Conservation (phyloP, 2,113 vertebrate species). For the Gnathonemus echidnorhynchus region DNA sequence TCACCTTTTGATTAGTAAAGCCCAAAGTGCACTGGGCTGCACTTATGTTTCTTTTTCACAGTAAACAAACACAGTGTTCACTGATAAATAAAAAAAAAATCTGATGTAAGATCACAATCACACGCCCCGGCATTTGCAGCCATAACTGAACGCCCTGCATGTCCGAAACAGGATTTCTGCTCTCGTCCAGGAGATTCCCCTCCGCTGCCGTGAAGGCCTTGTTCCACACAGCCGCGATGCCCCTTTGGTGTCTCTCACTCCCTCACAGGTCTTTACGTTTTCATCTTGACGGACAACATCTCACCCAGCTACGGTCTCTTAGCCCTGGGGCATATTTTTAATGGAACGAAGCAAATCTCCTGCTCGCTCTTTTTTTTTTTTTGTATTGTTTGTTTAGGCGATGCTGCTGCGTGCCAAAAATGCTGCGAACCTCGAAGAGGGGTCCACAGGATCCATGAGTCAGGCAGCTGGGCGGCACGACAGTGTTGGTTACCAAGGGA, state of each 20-base stretch:
- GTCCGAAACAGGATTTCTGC: not conserved
- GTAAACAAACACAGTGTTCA: not conserved
- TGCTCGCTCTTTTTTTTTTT: not conserved
- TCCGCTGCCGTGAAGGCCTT: not conserved
- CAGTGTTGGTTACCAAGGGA: slow-evolving; percentile 18
- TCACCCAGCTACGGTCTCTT: not conserved
- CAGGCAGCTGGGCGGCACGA: slow-evolving; percentile 36
- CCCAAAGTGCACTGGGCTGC: not conserved
- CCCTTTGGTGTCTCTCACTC: slow-evolving; percentile 25
- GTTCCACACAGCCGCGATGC: not conserved
- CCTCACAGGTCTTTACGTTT: slow-evolving; percentile 28
- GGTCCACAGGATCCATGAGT: slow-evolving; percentile 38
- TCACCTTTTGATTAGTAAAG: not conserved
- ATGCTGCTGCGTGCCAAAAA: not conserved
- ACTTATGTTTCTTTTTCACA: not conserved
- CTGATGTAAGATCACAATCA: not conserved
- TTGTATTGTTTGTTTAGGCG: not conserved
- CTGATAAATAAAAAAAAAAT: not conserved
- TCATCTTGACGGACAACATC: slow-evolving; percentile 13
- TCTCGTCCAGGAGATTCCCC: not conserved
- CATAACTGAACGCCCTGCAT: not conserved
- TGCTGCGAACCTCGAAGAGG: slow-evolving; percentile 47
- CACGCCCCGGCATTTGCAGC: not conserved
- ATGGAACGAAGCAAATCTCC: slow-evolving; percentile 17
- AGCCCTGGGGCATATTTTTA: not conserved